Base-by-base conservation (phyloP, 2,888 invertebrate species). In the Herminia tarsipennalis region DNA sequence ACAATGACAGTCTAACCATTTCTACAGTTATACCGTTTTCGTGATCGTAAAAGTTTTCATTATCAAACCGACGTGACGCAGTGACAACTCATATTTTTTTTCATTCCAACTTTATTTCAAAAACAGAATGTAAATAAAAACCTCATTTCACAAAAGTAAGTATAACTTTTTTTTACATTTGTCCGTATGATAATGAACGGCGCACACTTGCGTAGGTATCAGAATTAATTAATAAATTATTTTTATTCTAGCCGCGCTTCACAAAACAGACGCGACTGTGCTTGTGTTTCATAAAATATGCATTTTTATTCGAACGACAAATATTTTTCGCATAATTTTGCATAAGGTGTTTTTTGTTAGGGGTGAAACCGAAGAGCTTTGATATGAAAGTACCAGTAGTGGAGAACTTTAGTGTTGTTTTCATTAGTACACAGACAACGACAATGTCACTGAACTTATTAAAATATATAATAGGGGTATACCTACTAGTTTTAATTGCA, bases 161-260 rank as follows among this genome's bases (percentile, higher is more conserved):
- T 17, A 34, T 27, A 8, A 12, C 34, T 34, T 22, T 32, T 20
- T 18, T 18, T n/a, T n/a, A n/a, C n/a, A 56, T 51, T 32, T 41
- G 39, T 12, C 4, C 52, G 43, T 57, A 51, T 54, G 44, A 25
- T 59, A 62, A 67, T 43, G 39, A 48, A 38, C 33, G 46, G 34
- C 53, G 49, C 57, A 56, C 34, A 57, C 63, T 64, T 49, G 34
- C 57, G 52, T 64, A n/a, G 10, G 57, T 70, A 59, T 56, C 44
- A 48, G 56, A 73, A 70, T 72, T 57, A 57, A 66, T 70, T 41
- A 48, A 56, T 58, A 29, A 37, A 50, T 53, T 56, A 61, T 59
- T 47, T 61, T 51, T 34, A 46, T 46, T 45, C 32, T 25, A 42
- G 32, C 38, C 29, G n/a, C 27, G 32, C 36, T 22, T 16, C 14